A percentile compares a stretch with the other conserved stretches of the same genome.
phyloP scores from a whole-genome alignment of 1,140 invertebrate genomes.

The Euwallacea fornicatus region DNA sequence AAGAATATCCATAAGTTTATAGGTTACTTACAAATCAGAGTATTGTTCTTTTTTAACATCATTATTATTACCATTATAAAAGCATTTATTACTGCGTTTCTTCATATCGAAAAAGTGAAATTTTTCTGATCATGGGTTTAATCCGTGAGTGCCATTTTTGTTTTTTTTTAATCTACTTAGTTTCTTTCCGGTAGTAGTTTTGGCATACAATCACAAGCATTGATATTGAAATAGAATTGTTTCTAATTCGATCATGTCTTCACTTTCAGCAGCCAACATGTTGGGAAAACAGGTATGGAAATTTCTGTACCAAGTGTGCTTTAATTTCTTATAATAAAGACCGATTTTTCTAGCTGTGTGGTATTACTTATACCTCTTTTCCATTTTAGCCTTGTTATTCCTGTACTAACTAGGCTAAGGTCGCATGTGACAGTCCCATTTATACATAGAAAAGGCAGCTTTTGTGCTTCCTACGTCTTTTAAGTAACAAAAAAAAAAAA shows the following conservation, averaged over 20 bases:
- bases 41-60: conserved; percentile 45
- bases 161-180: conserved; percentile 45
- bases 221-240: conserved; percentile 31
- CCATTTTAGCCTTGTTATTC: neutral
- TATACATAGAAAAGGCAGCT: too few relatives aligned
- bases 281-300: conserved; percentile 45
- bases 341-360: conserved; percentile 49
- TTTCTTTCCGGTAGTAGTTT: conserved; percentile 33
- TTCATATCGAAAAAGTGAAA: conserved; percentile 33
- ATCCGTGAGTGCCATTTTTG: conserved; percentile 46
- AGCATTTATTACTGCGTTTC: conserved; percentile 46
- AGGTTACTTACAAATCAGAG: conserved; percentile 44
- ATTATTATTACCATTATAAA: conserved; percentile 41
- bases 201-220: neutral
- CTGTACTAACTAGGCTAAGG: too few relatives aligned
- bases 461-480: too few relatives aligned
- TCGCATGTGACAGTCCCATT: too few relatives aligned
- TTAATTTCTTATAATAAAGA: conserved; percentile 55
- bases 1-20: conserved; percentile 38
- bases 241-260: conserved; percentile 33
- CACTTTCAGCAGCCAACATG: conserved; percentile 39
- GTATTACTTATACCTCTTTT: neutral
- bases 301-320: conserved; percentile 55
- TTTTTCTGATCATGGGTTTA: conserved; percentile 34
- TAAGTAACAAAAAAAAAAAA: too few relatives aligned